These are phyloP conservation scores for Heliconius hermathena DNA, from an alignment of 1,140 invertebrate genomes.

Conservation along the genomic window DNA sequence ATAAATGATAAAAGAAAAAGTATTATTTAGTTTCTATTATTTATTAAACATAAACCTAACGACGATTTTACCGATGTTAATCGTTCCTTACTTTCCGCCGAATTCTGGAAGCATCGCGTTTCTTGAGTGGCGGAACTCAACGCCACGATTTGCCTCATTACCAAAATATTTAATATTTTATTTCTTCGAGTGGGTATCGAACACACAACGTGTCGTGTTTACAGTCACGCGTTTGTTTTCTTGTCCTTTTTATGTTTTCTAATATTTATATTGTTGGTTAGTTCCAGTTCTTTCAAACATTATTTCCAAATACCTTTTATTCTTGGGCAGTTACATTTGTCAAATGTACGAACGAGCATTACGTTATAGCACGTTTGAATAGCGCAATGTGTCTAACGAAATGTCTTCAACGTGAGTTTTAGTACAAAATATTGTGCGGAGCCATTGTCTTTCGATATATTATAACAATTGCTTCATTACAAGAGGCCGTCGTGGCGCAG, in stretches of 20 bases:
- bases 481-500: not conserved
- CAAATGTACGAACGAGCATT: constrained; percentile 26
- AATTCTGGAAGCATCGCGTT: too few species aligned
- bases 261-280: not conserved
- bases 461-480: constrained; percentile 4
- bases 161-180: too few species aligned
- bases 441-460: constrained; percentile 37
- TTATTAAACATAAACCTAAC: not conserved
- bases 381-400: constrained; percentile 31
- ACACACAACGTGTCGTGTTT: too few species aligned
- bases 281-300: constrained; percentile 17
- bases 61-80: too few species aligned
- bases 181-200: too few species aligned
- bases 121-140: too few species aligned
- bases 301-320: constrained; percentile 22
- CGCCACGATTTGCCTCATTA: too few species aligned
- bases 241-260: not conserved
- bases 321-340: constrained; percentile 31
- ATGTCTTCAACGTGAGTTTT: constrained; percentile 24
- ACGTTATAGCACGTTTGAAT: constrained; percentile 28
- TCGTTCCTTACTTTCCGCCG: too few species aligned
- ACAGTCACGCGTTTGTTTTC: too few species aligned
- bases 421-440: constrained; percentile 23
- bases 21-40: too few species aligned
- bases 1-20: too few species aligned